Percentiles rank a stretch among this genome's conserved stretches.
Evolutionary conservation across 2,113 vertebrate genomes (phyloP).

Genomic region (Platichthys stellatus): DNA sequence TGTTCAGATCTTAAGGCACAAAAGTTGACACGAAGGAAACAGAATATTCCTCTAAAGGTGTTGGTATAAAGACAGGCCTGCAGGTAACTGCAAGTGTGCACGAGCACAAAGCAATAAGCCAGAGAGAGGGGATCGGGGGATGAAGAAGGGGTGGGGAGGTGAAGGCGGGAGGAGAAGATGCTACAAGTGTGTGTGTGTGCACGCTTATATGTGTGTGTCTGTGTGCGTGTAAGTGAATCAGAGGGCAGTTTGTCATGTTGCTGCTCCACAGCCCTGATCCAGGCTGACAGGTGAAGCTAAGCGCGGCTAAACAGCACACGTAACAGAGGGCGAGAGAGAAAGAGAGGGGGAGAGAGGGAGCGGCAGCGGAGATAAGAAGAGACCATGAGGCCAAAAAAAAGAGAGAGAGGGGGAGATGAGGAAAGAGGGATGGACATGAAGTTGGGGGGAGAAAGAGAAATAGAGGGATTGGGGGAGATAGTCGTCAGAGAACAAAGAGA

Average conservation of each 20-base stretch:
- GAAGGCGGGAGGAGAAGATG: conserved; percentile 35
- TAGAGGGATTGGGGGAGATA: conserved; percentile 12
- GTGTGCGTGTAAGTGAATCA: conserved; percentile 75
- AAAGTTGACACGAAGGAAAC: too few species aligned
- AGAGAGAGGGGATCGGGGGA: neutral
- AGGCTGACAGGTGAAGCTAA: conserved; percentile 84
- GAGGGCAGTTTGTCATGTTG: conserved; percentile 82
- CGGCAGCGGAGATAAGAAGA: conserved; percentile 28
- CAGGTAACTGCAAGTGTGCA: conserved; percentile 9
- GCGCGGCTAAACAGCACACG: conserved; percentile 78
- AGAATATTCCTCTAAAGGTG: neutral
- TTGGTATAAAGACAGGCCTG: conserved; percentile 3
- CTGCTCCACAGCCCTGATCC: conserved; percentile 78
- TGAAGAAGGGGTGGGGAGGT: neutral
- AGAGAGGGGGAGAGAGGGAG: conserved; percentile 14
- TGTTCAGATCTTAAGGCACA: neutral
- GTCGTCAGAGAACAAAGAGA: conserved; percentile 34
- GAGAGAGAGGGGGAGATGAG: conserved; percentile 20
- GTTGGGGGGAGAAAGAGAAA: conserved; percentile 32
- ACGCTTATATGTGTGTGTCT: conserved; percentile 18
- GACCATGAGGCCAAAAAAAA: conserved; percentile 2
- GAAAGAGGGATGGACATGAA: conserved; percentile 44
- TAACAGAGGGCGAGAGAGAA: conserved; percentile 47
- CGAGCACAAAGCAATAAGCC: conserved; percentile 32
- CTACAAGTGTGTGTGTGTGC: conserved; percentile 58